These are phyloP conservation scores for Diploscapter pachys DNA, from an alignment of 1,140 invertebrate genomes.

Conservation along the genomic window DNA sequence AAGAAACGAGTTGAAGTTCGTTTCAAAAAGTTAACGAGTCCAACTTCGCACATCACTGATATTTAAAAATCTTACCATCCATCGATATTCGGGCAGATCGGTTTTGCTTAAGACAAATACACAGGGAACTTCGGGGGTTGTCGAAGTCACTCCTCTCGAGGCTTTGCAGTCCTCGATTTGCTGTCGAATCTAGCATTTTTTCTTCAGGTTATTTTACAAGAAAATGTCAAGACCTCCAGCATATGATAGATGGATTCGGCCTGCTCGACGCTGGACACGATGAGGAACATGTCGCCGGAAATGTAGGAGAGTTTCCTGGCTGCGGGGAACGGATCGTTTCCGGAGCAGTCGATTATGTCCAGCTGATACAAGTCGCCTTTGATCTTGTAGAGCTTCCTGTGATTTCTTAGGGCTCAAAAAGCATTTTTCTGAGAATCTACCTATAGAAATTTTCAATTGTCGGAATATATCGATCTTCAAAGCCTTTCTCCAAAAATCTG, in stretches of 20 bases:
- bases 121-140: conserved; percentile 46
- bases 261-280: conserved; percentile 38
- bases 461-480: conserved; percentile 79
- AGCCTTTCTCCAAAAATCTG: conserved; percentile 76
- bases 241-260: conserved; percentile 41
- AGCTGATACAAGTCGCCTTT: conserved; percentile 78
- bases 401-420: not conserved
- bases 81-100: conserved; percentile 50
- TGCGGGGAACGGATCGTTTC: conserved; percentile 82
- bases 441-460: conserved; percentile 85
- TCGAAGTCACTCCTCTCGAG: conserved; percentile 9
- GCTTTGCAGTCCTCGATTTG: conserved; percentile 22
- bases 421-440: not conserved
- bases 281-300: conserved; percentile 44
- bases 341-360: conserved; percentile 81
- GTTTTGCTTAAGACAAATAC: conserved; percentile 61
- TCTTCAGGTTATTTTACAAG: no score
- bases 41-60: not conserved
- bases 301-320: conserved; percentile 47
- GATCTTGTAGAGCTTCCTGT: conserved; percentile 74
- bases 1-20: not conserved
- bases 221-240: conserved; percentile 26
- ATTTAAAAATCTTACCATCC: conserved; percentile 4
- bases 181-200: no score
- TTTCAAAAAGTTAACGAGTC: no score